Evolutionary conservation across 2,797 vertebrate genomes (phyloP).

Genomic region (Thalassophryne amazonica): DNA sequence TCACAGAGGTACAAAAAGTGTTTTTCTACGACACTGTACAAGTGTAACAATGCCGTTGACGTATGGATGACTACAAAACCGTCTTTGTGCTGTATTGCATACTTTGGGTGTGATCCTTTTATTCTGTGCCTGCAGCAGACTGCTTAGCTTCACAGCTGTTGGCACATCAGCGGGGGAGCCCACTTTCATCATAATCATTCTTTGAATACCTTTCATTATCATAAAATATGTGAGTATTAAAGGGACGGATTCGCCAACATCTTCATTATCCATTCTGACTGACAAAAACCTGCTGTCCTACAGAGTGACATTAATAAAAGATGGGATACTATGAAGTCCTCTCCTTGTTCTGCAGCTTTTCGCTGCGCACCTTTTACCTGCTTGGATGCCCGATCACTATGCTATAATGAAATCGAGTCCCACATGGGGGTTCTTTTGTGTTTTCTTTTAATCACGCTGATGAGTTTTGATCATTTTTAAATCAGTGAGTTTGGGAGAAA

Average conservation of each 20-base stretch:
- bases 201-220: slow-evolving; percentile 78
- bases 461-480: slow-evolving; percentile 51
- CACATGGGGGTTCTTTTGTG: slow-evolving; percentile 37
- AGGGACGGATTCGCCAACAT: slow-evolving; percentile 66
- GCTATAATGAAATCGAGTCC: slow-evolving; percentile 43
- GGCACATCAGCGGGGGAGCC: slow-evolving; percentile 62
- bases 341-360: slow-evolving; percentile 82
- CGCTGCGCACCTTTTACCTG: slow-evolving; percentile 87
- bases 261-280: slow-evolving; percentile 77
- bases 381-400: slow-evolving; percentile 48
- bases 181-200: slow-evolving; percentile 72
- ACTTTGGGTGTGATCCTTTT: slow-evolving; percentile 57
- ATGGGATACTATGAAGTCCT: slow-evolving; percentile 84
- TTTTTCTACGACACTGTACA: too few relatives aligned
- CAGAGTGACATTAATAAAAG: slow-evolving; percentile 73
- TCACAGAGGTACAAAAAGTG: too few relatives aligned
- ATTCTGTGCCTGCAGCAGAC: slow-evolving; percentile 54
- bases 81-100: slow-evolving; percentile 51
- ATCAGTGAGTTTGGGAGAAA: slow-evolving; percentile 38
- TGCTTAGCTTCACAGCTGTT: slow-evolving; percentile 57
- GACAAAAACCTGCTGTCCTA: slow-evolving; percentile 69
- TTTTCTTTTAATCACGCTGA: slow-evolving; percentile 48
- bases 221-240: slow-evolving; percentile 78
- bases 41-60: slow-evolving; percentile 21
- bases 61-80: slow-evolving; percentile 29